Base-by-base conservation (phyloP, 92 coral and sea anemone species). In the Palythoa grandiflora region DNA sequence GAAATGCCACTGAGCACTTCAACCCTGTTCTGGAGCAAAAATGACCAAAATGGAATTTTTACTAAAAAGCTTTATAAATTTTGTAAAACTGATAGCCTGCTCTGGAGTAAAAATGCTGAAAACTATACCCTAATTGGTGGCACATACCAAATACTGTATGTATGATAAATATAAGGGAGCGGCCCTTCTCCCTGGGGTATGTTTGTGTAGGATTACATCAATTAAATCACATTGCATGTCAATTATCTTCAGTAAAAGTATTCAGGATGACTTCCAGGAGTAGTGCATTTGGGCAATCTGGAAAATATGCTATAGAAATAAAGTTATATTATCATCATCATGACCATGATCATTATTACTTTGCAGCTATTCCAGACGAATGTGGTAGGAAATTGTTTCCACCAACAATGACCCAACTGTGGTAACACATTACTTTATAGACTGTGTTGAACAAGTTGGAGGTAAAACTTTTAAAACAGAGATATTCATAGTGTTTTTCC, bases 351-450 rank as follows among this genome's bases (percentile, higher is more conserved):
- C 9, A 57, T 57, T 57, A 57, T 68, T 68, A 11, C 68, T 76
- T 28, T 83, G n/a, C 83, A 87, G 90, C 71, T 88, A 88, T 65
- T 79, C 87, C 74, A 79, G 87, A 57, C 57, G 84, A 54, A 88
- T 71, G 74, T 88, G 90, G 90, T 85, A 80, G 79, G 90, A 88
- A 37, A 87, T 88, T 55, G 83, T 81, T 4, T 83, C 60, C 78
- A 79, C 90, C 38, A 88, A 88, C 57, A 88, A 88, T 88, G 90
- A 88, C 84, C 87, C 87, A 63, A 38, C 47, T 75, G 90, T 87
- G 47, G 90, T 87, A 52, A 87, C 79, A 52, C 71, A 88, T 78
- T 80, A 88, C 90, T 88, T 88, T 88, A 81, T 88, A 10, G 90
- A 88, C 21, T 79, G 90, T 88, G 90, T 80, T 8, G 80, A 79